Base-by-base conservation (phyloP, 1,140 invertebrate genomes). In the Magallana angulata region DNA sequence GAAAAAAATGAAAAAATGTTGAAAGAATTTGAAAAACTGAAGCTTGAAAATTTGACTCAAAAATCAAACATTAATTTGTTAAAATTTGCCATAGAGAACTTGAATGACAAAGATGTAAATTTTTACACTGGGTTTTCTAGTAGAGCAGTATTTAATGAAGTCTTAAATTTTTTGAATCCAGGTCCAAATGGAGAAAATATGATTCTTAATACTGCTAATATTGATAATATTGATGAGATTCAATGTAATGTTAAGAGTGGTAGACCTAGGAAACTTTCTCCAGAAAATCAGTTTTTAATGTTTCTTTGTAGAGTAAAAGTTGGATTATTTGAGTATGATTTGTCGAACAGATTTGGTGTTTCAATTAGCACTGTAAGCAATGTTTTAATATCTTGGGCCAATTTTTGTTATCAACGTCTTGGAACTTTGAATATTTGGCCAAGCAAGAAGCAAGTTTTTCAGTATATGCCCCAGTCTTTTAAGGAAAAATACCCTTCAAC, bases 141-240 rank as follows among this genome's bases (percentile, higher is more conserved):
- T 12, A 36, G 4, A 12, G 3, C 12, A 11, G 11, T 12, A 12
- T 82, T 82, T 56, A 36, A 82, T 82, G 81, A 12, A 56, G 30
- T 82, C 9, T 56, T 57, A 14, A 82, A 57, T 56, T 82, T 82
- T 82, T 56, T 82, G 12, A 36, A 57, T n/a, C 81, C 81, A 48
- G 80, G 7, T 2, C 80, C 14, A 82, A 82, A 82, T 82, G 80
- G 80, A 82, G 80, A 82, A 48, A 82, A 82, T 48, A 30, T 82
- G 16, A 60, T 3, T 60, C 59, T 60, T 36, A 82, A 30, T 1
- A 82, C 57, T 16, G 30, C 16, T 57, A 36, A 36, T 82, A 14
- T 14, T 36, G 6, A 82, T 30, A 36, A 36, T 82, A 14, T 14
- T 36, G 6, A 82, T 30, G 80, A 82, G 16, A 58, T 4, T n/a